Conservation (phyloP, 1,140 invertebrate genomes). For the silkworm (Bombyx mori) region DNA sequence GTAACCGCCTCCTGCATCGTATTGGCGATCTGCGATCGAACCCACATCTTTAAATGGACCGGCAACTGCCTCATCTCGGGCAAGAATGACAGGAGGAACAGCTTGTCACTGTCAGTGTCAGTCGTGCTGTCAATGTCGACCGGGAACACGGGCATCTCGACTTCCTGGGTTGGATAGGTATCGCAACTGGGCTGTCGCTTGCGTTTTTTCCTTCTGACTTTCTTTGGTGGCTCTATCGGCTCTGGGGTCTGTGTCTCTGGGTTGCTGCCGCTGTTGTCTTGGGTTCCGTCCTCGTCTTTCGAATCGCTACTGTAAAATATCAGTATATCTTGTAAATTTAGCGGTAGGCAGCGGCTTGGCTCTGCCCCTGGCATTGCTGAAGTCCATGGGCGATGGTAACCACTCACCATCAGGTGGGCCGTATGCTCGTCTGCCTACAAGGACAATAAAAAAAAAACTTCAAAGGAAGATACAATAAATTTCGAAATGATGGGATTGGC, state of each 20-base stretch:
- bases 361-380: too few species aligned
- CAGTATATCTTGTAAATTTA: too few species aligned
- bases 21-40: conserved; percentile 49
- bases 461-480: too few species aligned
- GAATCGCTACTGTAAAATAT: too few species aligned
- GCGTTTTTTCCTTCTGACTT: conserved; percentile 20
- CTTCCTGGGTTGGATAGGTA: conserved; percentile 26
- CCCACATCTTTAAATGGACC: conserved; percentile 59
- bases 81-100: conserved; percentile 53
- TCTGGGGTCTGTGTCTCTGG: conserved; percentile 5
- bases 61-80: conserved; percentile 57
- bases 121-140: conserved; percentile 24
- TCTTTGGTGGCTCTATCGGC: conserved; percentile 18
- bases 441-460: too few species aligned
- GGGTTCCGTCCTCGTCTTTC: too few species aligned
- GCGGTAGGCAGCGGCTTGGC: too few species aligned
- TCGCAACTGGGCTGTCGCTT: conserved; percentile 22
- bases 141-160: conserved; percentile 41
- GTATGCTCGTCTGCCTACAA: too few species aligned
- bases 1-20: conserved; percentile 56
- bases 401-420: too few species aligned
- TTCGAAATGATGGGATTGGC: too few species aligned
- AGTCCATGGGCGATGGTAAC: too few species aligned
- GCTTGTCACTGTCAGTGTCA: conserved; percentile 42
- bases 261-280: not conserved